Conservation (phyloP, 2,113 vertebrate species). For the Genyomyrus donnyi region DNA sequence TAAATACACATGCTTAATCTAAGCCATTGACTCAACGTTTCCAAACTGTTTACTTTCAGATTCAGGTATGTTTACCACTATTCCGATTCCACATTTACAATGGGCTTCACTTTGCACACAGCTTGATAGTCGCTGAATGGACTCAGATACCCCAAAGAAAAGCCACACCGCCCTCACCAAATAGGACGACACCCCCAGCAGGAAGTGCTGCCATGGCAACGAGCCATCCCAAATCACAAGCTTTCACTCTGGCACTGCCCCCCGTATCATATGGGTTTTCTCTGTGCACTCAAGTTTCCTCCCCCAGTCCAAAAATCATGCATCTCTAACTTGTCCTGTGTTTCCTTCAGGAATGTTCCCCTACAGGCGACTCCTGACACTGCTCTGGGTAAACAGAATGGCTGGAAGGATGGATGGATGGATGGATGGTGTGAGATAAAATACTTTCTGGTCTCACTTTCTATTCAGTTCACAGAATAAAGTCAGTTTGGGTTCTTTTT, state of each 20-base stretch:
- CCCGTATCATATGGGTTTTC: neutral
- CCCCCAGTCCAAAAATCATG: neutral
- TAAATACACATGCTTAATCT: neutral
- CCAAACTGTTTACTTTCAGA: conserved; percentile 10
- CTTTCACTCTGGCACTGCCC: neutral
- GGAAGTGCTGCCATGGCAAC: neutral
- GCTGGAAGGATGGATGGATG: neutral
- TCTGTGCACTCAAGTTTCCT: neutral
- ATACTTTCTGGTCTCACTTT: neutral
- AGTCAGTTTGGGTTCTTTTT: neutral
- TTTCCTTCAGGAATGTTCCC: neutral
- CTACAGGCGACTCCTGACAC: neutral
- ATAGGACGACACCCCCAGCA: neutral
- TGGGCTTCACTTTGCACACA: neutral
- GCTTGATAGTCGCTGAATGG: neutral
- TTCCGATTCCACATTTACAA: neutral
- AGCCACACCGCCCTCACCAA: neutral
- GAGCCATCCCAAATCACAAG: neutral
- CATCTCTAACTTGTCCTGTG: neutral
- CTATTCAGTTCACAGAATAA: neutral
- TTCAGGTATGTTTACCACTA: neutral
- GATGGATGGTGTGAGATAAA: neutral
- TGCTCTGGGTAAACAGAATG: neutral
- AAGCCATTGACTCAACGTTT: neutral
- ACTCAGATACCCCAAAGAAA: neutral